These are phyloP conservation scores for Bungarus multicinctus DNA, from an alignment of 2,113 vertebrate genomes.

Conservation along the genomic window DNA sequence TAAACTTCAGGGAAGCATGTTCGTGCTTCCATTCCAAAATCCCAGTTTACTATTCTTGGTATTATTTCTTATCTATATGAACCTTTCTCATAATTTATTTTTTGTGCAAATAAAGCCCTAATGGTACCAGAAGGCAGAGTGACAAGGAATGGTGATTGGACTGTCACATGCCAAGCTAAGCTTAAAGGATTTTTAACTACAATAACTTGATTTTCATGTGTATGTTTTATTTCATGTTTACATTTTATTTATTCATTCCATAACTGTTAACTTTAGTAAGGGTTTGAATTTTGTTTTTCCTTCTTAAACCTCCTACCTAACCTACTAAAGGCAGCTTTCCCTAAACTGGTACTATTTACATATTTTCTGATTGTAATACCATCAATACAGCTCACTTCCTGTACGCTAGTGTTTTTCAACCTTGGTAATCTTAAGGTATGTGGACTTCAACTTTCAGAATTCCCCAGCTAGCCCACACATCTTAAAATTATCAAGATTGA, in stretches of 20 bases:
- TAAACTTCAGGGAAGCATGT: neutral
- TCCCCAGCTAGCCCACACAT: neutral
- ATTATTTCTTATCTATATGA: neutral
- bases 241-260: neutral
- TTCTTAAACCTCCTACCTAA: neutral
- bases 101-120: neutral
- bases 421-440: neutral
- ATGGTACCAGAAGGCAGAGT: neutral
- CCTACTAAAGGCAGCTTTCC: neutral
- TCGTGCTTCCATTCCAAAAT: neutral
- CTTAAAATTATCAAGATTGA: neutral
- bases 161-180: neutral
- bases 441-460: neutral
- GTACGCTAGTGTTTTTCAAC: neutral
- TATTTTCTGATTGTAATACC: neutral
- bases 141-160: neutral
- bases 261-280: neutral
- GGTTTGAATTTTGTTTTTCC: neutral
- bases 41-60: neutral
- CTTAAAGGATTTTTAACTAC: neutral
- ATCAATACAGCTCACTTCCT: neutral
- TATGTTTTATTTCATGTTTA: neutral
- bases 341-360: neutral
- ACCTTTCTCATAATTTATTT: neutral
- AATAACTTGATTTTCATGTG: neutral